A percentile compares a stretch with the other conserved stretches of the same genome.
Conservation (phyloP, 2,113 vertebrate species). For the Mesocricetus auratus region DNA sequence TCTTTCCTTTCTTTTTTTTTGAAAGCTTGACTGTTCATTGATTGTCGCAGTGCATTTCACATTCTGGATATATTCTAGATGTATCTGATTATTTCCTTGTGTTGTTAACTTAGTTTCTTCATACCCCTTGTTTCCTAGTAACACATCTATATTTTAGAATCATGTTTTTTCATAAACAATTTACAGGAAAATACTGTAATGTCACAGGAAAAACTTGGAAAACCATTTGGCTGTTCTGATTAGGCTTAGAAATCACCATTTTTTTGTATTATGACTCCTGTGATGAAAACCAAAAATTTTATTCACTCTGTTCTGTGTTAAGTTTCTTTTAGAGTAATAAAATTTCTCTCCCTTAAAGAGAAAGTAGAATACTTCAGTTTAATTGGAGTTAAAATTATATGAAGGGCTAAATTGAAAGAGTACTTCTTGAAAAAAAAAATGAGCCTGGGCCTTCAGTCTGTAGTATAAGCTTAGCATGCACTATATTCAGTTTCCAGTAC, state of each 20-base stretch:
- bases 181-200: slow-evolving; percentile 58
- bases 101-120: slow-evolving; percentile 45
- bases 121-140: slow-evolving; percentile 54
- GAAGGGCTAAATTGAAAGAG: not conserved
- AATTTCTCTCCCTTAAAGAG: not conserved
- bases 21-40: not conserved
- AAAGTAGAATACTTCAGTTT: not conserved
- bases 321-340: slow-evolving; percentile 58
- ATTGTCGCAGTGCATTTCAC: slow-evolving; percentile 28
- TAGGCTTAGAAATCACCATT: slow-evolving; percentile 30
- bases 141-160: slow-evolving; percentile 8
- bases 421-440: not conserved
- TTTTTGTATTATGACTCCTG: slow-evolving; percentile 20
- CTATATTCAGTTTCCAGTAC: not conserved
- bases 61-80: slow-evolving; percentile 17
- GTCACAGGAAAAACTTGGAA: slow-evolving; percentile 36
- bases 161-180: slow-evolving; percentile 53
- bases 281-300: slow-evolving; percentile 50
- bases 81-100: slow-evolving; percentile 47
- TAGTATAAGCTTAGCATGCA: not conserved
- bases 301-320: slow-evolving; percentile 32
- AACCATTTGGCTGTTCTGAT: slow-evolving; percentile 16
- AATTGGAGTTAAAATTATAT: not conserved
- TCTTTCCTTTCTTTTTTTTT: not conserved
- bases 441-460: not conserved